These are phyloP conservation scores for Harpalus rufipes DNA, from an alignment of 2,888 invertebrate species.

Conservation along the genomic window DNA sequence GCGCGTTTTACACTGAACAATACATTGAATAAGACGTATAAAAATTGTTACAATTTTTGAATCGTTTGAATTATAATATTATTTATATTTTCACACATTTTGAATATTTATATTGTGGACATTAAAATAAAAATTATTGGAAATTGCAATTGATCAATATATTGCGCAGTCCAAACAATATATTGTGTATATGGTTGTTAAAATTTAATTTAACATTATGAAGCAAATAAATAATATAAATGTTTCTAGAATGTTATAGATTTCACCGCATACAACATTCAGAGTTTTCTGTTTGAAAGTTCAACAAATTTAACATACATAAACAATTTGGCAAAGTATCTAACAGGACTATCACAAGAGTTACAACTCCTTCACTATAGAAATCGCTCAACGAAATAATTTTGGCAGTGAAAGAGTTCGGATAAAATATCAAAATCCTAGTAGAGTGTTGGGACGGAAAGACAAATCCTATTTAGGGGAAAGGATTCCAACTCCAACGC, in stretches of 20 bases:
- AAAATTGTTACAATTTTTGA: too few relatives aligned
- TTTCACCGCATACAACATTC: background rate
- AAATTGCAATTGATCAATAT: too few relatives aligned
- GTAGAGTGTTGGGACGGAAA: slow-evolving; percentile 57
- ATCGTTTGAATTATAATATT: too few relatives aligned
- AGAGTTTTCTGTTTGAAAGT: slow-evolving; percentile 42
- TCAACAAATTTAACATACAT: slow-evolving; percentile 29
- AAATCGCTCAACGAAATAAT: slow-evolving; percentile 19
- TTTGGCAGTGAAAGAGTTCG: slow-evolving; percentile 42
- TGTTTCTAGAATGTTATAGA: background rate
- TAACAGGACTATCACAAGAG: slow-evolving; percentile 51
- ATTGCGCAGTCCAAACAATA: too few relatives aligned
- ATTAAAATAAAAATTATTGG: too few relatives aligned
- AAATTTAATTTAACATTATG: too few relatives aligned
- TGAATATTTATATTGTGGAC: too few relatives aligned
- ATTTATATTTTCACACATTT: too few relatives aligned
- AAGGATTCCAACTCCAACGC: slow-evolving; percentile 40
- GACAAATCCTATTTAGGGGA: slow-evolving; percentile 40
- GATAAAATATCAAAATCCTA: slow-evolving; percentile 42
- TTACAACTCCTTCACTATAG: slow-evolving; percentile 18
- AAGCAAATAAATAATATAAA: background rate
- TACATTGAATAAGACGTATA: too few relatives aligned
- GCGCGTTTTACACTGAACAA: too few relatives aligned
- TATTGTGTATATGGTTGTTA: too few relatives aligned
- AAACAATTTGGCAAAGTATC: slow-evolving; percentile 40